Base-by-base conservation (phyloP, 2,888 invertebrate species). In the Heliothis peltigera region DNA sequence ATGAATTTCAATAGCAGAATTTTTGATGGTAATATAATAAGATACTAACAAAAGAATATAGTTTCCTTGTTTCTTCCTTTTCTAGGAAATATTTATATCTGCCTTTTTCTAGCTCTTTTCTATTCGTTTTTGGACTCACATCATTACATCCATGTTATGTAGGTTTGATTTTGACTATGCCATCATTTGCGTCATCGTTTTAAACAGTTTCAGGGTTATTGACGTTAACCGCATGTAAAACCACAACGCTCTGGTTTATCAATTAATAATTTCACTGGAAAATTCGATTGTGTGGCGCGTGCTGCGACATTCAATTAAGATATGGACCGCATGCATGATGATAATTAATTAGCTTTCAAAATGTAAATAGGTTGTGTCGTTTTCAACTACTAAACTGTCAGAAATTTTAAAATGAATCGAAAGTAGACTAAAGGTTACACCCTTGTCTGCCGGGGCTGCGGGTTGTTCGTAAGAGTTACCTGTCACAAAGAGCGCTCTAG, bases 11-110 rank as follows among this genome's bases (percentile, higher is more conserved):
- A 61, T 75, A 64, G 60, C 46, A 17, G 46, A 64, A 63, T 64
- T 52, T 48, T 44, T 43, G 44, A 62, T 17, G 54, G 57, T 56
- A 71, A 69, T 79, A 70, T 56, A 71, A 69, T 79, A 70, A 54
- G 44, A 32, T 64, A 57, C 64, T 70, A 49, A 44, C 1, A 21
- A n/a, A 28, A 7, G n/a, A 46, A 6, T 44, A 32, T 28, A 68
- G 48, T 42, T 52, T 53, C 28, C 58, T 49, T 21, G 35, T 22
- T 44, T 17, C 22, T 17, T 44, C 46, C n/a, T 59, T 51, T 17
- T 21, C 22, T 49, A 70, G 21, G 10, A 19, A 35, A 46, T 51
- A 17, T 52, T 48, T 6, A 46, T 44, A 46, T 51, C 52, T 10
- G 46, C 52, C 35, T 15, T n/a, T n/a, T 12, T 53, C 69, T 35